phyloP scores from a whole-genome alignment of 2,888 invertebrate species.

The Polia nebulosa region DNA sequence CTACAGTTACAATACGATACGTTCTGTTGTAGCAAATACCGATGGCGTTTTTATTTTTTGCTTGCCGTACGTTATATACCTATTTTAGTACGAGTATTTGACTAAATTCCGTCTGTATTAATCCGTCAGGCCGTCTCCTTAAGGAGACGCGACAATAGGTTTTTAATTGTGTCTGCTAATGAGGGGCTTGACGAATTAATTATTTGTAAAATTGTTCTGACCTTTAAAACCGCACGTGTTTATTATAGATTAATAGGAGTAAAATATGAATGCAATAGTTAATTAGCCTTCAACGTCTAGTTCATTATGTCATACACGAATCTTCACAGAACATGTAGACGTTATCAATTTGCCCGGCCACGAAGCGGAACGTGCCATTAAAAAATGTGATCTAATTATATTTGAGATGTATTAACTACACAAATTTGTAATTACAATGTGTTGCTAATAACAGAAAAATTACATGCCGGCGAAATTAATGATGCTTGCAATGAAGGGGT shows the following conservation, averaged over 20 bases:
- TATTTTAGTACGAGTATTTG: conserved; percentile 7
- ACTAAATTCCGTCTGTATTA: conserved; percentile 18
- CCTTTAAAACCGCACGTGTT: conserved; percentile 47
- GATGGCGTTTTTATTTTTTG: not conserved
- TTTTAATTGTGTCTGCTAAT: no score
- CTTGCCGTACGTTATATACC: conserved; percentile 12
- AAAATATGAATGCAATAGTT: conserved; percentile 31
- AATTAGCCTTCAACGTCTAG: conserved; percentile 43
- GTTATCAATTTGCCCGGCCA: conserved; percentile 53
- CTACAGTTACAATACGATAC: conserved; percentile 45
- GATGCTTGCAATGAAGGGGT: conserved; percentile 63
- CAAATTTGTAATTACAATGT: conserved; percentile 61
- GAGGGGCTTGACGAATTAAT: no score
- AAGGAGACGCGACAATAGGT: no score
- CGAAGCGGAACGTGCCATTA: conserved; percentile 62
- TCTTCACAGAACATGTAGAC: conserved; percentile 44
- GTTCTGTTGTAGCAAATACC: conserved; percentile 39
- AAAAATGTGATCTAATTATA: conserved; percentile 64
- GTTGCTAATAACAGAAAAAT: conserved; percentile 65
- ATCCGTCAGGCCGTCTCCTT: no score
- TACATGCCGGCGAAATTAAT: conserved; percentile 67
- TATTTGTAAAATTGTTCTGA: conserved; percentile 17
- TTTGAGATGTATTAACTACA: conserved; percentile 62
- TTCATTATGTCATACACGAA: conserved; percentile 64
- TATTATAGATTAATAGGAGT: conserved; percentile 22